Conservation (phyloP, 64 coral and sea anemone species). For the Cladopsammia gracilis region DNA sequence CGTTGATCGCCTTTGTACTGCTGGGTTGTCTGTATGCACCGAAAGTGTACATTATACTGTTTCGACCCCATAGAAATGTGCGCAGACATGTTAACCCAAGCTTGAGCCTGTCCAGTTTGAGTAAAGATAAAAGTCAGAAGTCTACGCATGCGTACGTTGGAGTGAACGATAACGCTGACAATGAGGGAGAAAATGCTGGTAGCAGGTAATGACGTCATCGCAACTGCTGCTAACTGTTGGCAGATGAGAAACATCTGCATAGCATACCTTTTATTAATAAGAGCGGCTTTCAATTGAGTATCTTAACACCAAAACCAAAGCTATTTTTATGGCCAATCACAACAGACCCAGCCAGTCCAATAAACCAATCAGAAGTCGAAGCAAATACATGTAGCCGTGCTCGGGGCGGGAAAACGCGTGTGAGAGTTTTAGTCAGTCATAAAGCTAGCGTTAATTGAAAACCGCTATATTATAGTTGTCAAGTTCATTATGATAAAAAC, state of each 20-base stretch:
- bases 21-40: constrained; percentile 81
- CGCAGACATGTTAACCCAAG: constrained; percentile 67
- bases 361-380: no score
- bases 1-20: constrained; percentile 81
- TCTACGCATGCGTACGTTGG: constrained; percentile 59
- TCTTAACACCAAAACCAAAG: no score
- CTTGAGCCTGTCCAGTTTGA: constrained; percentile 83
- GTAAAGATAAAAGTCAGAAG: constrained; percentile 52
- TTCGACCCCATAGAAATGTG: constrained; percentile 87
- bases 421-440: no score
- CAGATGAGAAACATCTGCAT: neutral
- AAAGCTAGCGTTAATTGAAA: no score
- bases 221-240: neutral
- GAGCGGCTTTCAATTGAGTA: no score
- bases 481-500: no score
- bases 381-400: no score
- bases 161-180: constrained; percentile 16
- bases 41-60: constrained; percentile 89
- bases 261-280: neutral
- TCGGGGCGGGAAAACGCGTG: no score
- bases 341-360: no score
- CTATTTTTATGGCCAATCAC: no score
- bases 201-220: constrained; percentile 33
- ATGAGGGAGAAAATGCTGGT: neutral
- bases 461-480: no score